A percentile compares a stretch with the other conserved stretches of the same genome.
Evolutionary conservation across 2,113 vertebrate genomes (phyloP).

Genomic region (Oncorhynchus clarkii): DNA sequence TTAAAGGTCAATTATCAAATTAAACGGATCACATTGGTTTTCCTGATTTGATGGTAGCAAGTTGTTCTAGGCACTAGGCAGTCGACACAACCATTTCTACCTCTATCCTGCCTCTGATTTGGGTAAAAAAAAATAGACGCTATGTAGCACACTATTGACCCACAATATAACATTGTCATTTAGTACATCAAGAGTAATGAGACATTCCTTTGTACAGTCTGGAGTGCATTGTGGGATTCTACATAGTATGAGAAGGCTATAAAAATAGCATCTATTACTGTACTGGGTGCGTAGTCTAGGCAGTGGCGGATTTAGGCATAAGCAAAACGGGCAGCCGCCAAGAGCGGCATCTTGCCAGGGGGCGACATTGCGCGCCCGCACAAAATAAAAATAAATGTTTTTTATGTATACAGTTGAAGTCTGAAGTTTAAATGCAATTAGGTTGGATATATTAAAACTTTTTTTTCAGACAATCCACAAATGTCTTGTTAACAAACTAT

Average conservation of each 20-base stretch:
- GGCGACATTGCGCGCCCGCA: no score
- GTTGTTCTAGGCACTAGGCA: neutral
- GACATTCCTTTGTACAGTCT: neutral
- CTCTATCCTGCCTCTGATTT: neutral
- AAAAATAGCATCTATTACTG: constrained; percentile 3
- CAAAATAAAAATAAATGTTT: no score
- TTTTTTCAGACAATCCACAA: no score
- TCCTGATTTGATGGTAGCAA: neutral
- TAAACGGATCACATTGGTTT: neutral
- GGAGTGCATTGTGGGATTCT: neutral
- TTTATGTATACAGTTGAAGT: no score
- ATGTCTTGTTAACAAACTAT: no score
- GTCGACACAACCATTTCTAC: neutral
- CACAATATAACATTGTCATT: constrained; percentile 11
- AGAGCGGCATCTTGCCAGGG: no score
- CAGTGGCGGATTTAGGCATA: no score
- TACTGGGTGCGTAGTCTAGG: neutral
- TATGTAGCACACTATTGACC: neutral
- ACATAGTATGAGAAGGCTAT: neutral
- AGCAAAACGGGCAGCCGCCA: no score
- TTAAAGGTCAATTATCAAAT: neutral
- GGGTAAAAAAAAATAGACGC: neutral
- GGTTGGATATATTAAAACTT: no score
- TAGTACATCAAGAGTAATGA: neutral
- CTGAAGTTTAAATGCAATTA: no score